phyloP scores from a whole-genome alignment of 2,113 vertebrate species.

The Tretioscincus oriximinensis region DNA sequence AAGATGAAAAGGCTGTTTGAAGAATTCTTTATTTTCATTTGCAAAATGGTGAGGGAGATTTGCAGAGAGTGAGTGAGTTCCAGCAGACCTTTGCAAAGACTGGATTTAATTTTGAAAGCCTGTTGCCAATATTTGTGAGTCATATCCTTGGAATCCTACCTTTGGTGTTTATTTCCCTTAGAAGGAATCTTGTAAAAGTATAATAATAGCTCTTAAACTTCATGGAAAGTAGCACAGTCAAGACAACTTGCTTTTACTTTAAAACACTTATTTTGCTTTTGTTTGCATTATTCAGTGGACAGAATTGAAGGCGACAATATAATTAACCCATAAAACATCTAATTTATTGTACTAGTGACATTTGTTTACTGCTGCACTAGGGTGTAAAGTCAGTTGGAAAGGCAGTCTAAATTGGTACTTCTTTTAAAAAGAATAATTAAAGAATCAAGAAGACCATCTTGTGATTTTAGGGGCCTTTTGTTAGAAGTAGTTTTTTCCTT shows the following conservation, averaged over 20 bases:
- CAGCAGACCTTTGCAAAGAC: slow-evolving; percentile 60
- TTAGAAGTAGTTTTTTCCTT: slow-evolving; percentile 29
- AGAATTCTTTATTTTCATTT: slow-evolving; percentile 47
- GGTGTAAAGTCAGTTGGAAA: slow-evolving; percentile 38
- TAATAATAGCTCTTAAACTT: slow-evolving; percentile 71
- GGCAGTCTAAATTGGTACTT: slow-evolving; percentile 40
- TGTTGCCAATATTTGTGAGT: slow-evolving; percentile 84
- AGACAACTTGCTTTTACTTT: slow-evolving; percentile 76
- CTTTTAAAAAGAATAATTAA: slow-evolving; percentile 34
- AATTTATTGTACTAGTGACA: slow-evolving; percentile 34
- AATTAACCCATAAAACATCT: slow-evolving; percentile 47
- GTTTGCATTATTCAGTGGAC: slow-evolving; percentile 63
- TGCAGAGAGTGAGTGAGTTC: slow-evolving; percentile 53
- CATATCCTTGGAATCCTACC: slow-evolving; percentile 88
- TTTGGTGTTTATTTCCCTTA: slow-evolving; percentile 87
- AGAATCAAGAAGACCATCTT: slow-evolving; percentile 36
- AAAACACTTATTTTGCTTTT: slow-evolving; percentile 66
- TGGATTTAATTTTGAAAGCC: slow-evolving; percentile 74
- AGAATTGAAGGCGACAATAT: slow-evolving; percentile 31
- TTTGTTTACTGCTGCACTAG: not conserved
- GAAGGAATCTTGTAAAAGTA: slow-evolving; percentile 85
- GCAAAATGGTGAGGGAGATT: slow-evolving; percentile 49
- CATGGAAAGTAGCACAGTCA: slow-evolving; percentile 60
- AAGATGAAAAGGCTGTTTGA: slow-evolving; percentile 37
- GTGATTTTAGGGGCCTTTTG: slow-evolving; percentile 33